A percentile compares a stretch with the other conserved stretches of the same genome.
These are phyloP conservation scores for Brevipalpus yothersi DNA, from an alignment of 1,140 invertebrate genomes.

Conservation along the genomic window DNA sequence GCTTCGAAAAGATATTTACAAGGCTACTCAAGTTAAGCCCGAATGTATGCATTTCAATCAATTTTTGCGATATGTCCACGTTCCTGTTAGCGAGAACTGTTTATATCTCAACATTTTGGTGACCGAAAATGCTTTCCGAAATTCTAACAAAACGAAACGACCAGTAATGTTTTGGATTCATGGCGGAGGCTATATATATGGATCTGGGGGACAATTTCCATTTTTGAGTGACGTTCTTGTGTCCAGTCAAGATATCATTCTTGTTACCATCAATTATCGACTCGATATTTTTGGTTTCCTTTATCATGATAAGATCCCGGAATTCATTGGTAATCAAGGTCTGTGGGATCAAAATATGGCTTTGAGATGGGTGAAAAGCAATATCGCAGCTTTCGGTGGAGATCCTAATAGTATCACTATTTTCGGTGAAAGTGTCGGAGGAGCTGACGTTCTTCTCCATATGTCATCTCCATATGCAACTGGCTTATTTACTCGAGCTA, in stretches of 20 bases:
- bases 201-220: too few species aligned
- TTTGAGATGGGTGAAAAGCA: conserved; percentile 75
- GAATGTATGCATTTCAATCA: too few species aligned
- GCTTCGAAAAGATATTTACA: too few species aligned
- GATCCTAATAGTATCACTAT: conserved; percentile 74
- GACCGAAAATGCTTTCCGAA: too few species aligned
- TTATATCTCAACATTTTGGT: too few species aligned
- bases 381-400: conserved; percentile 69
- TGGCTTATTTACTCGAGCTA: conserved; percentile 16
- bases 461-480: conserved; percentile 17
- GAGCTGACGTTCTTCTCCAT: conserved; percentile 16
- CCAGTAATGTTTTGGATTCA: too few species aligned
- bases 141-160: too few species aligned
- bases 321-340: conserved; percentile 47
- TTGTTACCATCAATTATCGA: conserved; percentile 20
- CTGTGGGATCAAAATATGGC: conserved; percentile 84
- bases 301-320: background rate
- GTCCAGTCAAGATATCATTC: conserved; percentile 10
- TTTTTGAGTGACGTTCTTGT: too few species aligned
- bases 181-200: too few species aligned
- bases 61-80: too few species aligned
- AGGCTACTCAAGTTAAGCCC: too few species aligned
- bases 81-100: too few species aligned
- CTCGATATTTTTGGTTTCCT: conserved; percentile 58
- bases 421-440: conserved; percentile 32